These are phyloP conservation scores for Serrognathus titanus DNA, from an alignment of 2,888 invertebrate genomes.

Conservation along the genomic window DNA sequence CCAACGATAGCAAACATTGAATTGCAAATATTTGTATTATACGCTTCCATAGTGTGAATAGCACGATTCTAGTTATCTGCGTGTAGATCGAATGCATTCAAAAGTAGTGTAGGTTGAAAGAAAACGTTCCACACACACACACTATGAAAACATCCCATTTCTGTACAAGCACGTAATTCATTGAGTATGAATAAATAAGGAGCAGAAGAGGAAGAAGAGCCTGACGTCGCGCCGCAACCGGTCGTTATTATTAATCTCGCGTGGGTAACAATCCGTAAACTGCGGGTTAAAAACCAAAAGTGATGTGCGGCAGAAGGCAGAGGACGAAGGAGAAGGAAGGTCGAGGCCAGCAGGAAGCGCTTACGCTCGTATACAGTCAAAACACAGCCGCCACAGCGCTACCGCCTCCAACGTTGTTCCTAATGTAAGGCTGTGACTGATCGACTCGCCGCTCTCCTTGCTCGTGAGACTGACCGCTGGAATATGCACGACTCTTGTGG, in stretches of 20 bases:
- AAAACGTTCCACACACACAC: not conserved
- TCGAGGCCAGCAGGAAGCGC: conserved; percentile 15
- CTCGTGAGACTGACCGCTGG: conserved; percentile 3
- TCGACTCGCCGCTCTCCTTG: not conserved
- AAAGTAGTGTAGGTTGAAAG: not conserved
- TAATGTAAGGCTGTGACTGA: conserved; percentile 9
- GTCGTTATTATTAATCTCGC: conserved; percentile 3
- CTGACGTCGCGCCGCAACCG: not conserved
- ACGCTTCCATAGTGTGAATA: conserved; percentile 10
- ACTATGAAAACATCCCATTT: not conserved
- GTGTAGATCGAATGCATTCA: conserved; percentile 2
- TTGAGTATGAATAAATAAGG: not conserved
- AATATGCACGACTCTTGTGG: conserved; percentile 9
- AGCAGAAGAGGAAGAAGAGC: too few relatives aligned
- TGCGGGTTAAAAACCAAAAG: conserved; percentile 9
- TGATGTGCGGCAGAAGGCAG: conserved; percentile 2
- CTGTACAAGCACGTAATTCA: not conserved
- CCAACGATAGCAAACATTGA: conserved; percentile 10
- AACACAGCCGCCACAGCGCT: not conserved
- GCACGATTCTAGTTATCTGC: conserved; percentile 9
- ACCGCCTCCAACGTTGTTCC: too few relatives aligned
- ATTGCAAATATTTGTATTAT: conserved; percentile 16
- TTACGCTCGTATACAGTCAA: conserved; percentile 2
- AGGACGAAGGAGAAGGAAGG: conserved; percentile 10
- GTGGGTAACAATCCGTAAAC: conserved; percentile 1